These are phyloP conservation scores for Macrobrachium nipponense DNA, from an alignment of 1,140 invertebrate genomes.

Conservation along the genomic window DNA sequence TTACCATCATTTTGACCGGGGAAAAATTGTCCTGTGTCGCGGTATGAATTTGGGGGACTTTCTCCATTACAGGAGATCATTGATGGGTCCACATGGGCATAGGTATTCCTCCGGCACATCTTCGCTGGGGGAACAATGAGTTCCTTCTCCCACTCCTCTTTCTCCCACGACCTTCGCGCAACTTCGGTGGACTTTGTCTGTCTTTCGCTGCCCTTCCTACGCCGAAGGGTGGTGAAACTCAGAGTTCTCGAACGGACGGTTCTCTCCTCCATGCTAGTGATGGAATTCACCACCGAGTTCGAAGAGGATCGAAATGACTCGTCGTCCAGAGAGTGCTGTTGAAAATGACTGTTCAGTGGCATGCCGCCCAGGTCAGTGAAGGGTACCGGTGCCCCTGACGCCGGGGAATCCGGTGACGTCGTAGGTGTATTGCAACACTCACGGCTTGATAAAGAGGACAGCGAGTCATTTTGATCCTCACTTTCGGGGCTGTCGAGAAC, in stretches of 20 bases:
- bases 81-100: conserved; percentile 4
- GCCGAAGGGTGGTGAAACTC: conserved; percentile 58
- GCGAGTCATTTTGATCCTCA: not conserved
- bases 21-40: no score
- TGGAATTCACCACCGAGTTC: conserved; percentile 27
- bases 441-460: conserved; percentile 16
- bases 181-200: conserved; percentile 48
- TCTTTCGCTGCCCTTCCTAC: conserved; percentile 16
- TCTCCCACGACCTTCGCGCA: conserved; percentile 51
- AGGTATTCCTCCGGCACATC: conserved; percentile 28
- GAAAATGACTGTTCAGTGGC: conserved; percentile 3
- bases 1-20: no score
- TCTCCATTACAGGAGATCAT: not conserved
- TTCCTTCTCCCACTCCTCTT: conserved; percentile 55
- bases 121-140: not conserved
- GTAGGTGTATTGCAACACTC: conserved; percentile 16
- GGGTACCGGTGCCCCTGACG: conserved; percentile 11
- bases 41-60: not conserved
- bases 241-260: conserved; percentile 15
- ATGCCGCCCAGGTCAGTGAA: not conserved
- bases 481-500: not conserved
- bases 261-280: conserved; percentile 34
- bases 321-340: not conserved
- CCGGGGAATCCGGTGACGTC: conserved; percentile 41
- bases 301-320: conserved; percentile 22